Evolutionary conservation across 2,797 vertebrate genomes (phyloP).

Genomic region (Gorsachius magnificus): DNA sequence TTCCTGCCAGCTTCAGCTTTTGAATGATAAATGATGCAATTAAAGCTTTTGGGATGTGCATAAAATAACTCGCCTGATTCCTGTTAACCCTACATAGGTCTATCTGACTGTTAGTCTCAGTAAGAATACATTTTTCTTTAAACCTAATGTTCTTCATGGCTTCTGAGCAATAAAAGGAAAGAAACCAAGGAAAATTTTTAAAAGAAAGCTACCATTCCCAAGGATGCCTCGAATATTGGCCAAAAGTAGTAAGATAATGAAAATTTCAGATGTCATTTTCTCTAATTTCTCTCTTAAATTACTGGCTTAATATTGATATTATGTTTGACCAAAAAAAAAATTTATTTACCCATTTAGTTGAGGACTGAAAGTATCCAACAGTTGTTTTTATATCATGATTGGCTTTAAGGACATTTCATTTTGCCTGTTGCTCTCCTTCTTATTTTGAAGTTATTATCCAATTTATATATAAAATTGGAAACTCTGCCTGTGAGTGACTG

Average conservation of each 20-base stretch:
- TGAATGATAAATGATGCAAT: conserved; percentile 61
- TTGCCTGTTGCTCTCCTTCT: not conserved
- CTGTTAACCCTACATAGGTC: conserved; percentile 21
- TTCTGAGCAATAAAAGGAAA: not conserved
- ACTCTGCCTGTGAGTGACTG: not conserved
- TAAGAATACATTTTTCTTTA: not conserved
- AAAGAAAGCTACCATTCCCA: not conserved
- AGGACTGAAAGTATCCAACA: not conserved
- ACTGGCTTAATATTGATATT: not conserved
- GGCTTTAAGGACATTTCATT: not conserved
- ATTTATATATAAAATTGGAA: not conserved
- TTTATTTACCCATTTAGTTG: not conserved
- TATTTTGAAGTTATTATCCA: not conserved
- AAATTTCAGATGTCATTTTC: not conserved
- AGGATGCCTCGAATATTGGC: not conserved
- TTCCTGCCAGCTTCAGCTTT: conserved; percentile 43
- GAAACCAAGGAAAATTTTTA: not conserved
- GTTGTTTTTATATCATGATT: not conserved
- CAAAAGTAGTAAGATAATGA: not conserved
- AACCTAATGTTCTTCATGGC: not conserved
- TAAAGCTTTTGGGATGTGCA: conserved; percentile 45
- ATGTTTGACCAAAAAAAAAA: not conserved
- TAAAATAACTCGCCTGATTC: conserved; percentile 30
- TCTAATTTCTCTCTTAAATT: not conserved
- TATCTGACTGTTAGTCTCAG: not conserved